A percentile compares a stretch with the other conserved stretches of the same genome.
Conservation (phyloP, 1,140 invertebrate genomes). For the Coelopa frigida region DNA sequence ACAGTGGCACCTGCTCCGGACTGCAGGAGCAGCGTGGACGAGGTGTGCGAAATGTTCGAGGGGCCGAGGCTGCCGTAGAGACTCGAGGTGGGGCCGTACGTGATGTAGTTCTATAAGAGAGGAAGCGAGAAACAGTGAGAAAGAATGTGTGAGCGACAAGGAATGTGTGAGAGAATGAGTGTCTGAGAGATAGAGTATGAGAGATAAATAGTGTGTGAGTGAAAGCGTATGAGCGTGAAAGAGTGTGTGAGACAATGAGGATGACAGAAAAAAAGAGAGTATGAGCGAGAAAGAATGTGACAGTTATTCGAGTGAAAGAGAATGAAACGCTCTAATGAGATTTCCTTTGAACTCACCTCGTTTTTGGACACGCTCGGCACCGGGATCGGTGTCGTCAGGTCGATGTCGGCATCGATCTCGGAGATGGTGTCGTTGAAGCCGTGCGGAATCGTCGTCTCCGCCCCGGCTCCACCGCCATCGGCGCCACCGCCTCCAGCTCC, state of each 20-base stretch:
- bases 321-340: not conserved
- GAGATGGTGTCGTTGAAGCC: constrained; percentile 65
- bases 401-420: constrained; percentile 66
- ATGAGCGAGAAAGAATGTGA: too few species aligned
- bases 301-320: too few species aligned
- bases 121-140: not conserved
- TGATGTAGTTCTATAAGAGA: constrained; percentile 31
- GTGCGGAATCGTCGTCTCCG: constrained; percentile 57
- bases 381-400: constrained; percentile 54
- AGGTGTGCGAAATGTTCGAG: constrained; percentile 19
- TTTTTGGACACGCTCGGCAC: constrained; percentile 44
- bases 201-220: constrained; percentile 2
- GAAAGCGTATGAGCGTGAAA: not conserved
- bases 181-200: not conserved
- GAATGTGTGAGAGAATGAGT: not conserved
- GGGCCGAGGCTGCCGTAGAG: constrained; percentile 29
- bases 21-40: constrained; percentile 14
- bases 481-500: constrained; percentile 21
- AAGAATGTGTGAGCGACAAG: not conserved
- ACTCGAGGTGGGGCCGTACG: constrained; percentile 28
- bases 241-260: not conserved
- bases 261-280: constrained; percentile 2
- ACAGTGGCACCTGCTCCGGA: not conserved
- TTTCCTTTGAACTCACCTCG: constrained; percentile 22
- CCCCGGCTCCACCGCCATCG: constrained; percentile 17